Evolutionary conservation across 1,140 invertebrate species (phyloP), one percentile per base, ranked within the genome.

Genomic region (Hestina assimilis): DNA sequence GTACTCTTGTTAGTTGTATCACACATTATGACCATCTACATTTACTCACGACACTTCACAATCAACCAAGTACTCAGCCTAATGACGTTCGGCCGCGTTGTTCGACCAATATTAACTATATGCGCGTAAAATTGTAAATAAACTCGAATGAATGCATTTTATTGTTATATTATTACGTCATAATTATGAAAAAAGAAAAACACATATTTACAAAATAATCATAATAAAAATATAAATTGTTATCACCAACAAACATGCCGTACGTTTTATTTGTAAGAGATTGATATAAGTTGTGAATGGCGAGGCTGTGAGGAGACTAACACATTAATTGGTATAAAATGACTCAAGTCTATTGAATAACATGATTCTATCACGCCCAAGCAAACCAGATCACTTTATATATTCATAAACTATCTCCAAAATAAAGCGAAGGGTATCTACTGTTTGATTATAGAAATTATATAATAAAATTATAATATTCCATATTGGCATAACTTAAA

Each of bases 1-100:
- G 28, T 35, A 33, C 12, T 29, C 29, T 45, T 45, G 9, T n/a
- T 54, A 3, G 9, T 45, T 3, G 41, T 19, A 17, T 45, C 52
- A 17, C 29, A 54, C 42, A 54, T 54, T 54, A 35, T 54, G 35
- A 23, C 26, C 4, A 20, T 15, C 12, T 26, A 46, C 19, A 2
- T 19, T 45, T 24, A 35, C 17, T n/a, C 19, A 20, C 26, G 19
- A 9, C 40, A 54, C 52, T 54, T 29, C 29, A 54, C 41, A 38
- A 38, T 11, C 11, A 1, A 11, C 9, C 19, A n/a, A 21, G 9
- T 35, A 45, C 14, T 26, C 20, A 46, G n/a, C 24, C 23, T 38
- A 45, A 45, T 46, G 52, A 54, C 38, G 41, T 54, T 45, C 52
- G 31, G 24, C 4, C 28, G 6, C 26, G 40, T 3, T 24, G 28